Evolutionary conservation across 1,140 invertebrate genomes (phyloP).

Genomic region (Drosophila pandora): DNA sequence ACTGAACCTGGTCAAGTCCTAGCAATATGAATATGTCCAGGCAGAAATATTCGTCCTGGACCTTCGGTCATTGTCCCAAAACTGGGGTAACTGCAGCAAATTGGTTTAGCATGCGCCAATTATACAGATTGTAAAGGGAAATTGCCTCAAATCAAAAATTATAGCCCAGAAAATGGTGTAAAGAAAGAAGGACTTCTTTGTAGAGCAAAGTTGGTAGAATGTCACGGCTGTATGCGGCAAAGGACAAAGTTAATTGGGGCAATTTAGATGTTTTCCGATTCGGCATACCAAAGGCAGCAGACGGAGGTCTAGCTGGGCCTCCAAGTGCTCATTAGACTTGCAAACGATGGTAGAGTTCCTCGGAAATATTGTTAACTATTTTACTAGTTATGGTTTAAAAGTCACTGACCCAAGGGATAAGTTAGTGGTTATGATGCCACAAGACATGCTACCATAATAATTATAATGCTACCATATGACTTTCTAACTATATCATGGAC

Average conservation of each 20-base stretch:
- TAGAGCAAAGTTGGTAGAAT: slow-evolving; percentile 8
- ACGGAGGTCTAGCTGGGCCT: neutral
- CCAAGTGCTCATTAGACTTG: slow-evolving; percentile 12
- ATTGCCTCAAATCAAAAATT: slow-evolving; percentile 51
- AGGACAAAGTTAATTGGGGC: slow-evolving; percentile 38
- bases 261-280: slow-evolving; percentile 39
- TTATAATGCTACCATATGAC: neutral
- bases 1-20: slow-evolving; percentile 22
- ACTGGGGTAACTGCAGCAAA: slow-evolving; percentile 52
- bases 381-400: neutral
- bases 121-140: slow-evolving; percentile 59
- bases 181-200: slow-evolving; percentile 2
- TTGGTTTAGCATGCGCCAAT: slow-evolving; percentile 46
- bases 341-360: slow-evolving; percentile 1
- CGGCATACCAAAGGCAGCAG: neutral
- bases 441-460: neutral
- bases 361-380: neutral
- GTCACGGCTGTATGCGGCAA: slow-evolving; percentile 29
- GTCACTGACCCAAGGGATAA: neutral
- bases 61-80: slow-evolving; percentile 44
- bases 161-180: slow-evolving; percentile 15
- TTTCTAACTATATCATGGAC: neutral
- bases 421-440: neutral
- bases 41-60: neutral
- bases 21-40: slow-evolving; percentile 18